Conservation (phyloP, 2,888 invertebrate species). For the Punctoribates punctum region DNA sequence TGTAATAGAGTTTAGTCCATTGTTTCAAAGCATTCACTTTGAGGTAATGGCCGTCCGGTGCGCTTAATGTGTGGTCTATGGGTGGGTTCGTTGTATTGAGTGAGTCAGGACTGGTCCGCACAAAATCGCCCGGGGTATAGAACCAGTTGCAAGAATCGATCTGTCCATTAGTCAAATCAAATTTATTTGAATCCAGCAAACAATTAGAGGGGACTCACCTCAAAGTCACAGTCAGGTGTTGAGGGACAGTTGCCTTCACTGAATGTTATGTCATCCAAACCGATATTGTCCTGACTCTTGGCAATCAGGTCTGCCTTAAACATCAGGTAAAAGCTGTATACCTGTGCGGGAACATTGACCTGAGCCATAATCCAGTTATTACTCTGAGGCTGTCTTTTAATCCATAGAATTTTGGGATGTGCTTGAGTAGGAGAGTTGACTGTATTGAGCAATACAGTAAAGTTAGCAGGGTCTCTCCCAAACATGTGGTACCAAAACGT, state of each 20-base stretch:
- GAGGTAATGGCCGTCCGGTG: neutral
- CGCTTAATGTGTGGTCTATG: conserved; percentile 19
- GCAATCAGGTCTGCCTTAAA: neutral
- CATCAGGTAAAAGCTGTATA: neutral
- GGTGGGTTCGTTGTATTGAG: neutral
- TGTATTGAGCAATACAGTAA: neutral
- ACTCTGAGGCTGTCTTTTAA: neutral
- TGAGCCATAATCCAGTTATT: conserved; percentile 18
- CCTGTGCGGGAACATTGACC: neutral
- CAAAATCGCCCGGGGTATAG: neutral
- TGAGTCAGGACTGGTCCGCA: neutral
- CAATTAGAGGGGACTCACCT: neutral
- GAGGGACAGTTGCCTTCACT: conserved; percentile 8
- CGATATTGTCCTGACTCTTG: conserved; percentile 1
- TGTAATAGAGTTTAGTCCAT: neutral
- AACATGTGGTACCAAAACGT: conserved; percentile 37
- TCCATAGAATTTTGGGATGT: neutral
- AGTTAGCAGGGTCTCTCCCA: neutral
- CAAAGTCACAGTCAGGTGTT: conserved; percentile 25
- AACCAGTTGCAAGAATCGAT: neutral
- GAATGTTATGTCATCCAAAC: conserved; percentile 36
- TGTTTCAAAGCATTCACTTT: neutral
- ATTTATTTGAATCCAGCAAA: neutral
- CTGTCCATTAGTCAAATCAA: neutral
- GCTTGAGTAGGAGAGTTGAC: neutral